Conservation (phyloP, 2,888 invertebrate genomes). For the Ornithoptera priamus region DNA sequence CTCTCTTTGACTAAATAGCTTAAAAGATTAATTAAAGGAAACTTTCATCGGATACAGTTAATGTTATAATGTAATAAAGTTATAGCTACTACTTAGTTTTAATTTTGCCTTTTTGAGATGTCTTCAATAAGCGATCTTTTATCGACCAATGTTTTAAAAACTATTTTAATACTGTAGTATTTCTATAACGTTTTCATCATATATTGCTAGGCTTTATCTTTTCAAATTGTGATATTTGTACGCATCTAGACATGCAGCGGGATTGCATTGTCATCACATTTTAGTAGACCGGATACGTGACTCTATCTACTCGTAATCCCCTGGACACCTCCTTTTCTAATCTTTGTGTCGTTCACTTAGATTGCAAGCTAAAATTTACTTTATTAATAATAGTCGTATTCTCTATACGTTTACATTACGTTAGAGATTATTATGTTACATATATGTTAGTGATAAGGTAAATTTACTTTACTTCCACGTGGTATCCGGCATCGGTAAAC, state of each 20-base stretch:
- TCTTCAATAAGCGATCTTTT: too few species aligned
- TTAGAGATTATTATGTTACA: too few species aligned
- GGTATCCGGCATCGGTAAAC: too few species aligned
- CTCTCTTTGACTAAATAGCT: constrained; percentile 75
- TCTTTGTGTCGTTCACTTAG: constrained; percentile 33
- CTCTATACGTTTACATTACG: too few species aligned
- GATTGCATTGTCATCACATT: constrained; percentile 75
- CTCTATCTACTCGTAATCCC: constrained; percentile 70
- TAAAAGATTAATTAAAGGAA: constrained; percentile 74
- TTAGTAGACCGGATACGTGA: constrained; percentile 65
- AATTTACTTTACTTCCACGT: too few species aligned
- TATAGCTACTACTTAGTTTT: constrained; percentile 43
- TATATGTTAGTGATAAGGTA: too few species aligned
- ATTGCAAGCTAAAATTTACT: constrained; percentile 15
- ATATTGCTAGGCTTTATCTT: constrained; percentile 35
- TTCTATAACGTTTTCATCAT: constrained; percentile 2
- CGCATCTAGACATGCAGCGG: constrained; percentile 53
- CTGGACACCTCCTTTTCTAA: constrained; percentile 72
- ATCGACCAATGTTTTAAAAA: too few species aligned
- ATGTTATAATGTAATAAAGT: constrained; percentile 58
- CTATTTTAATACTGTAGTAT: too few species aligned
- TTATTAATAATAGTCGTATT: too few species aligned
- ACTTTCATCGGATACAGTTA: constrained; percentile 58
- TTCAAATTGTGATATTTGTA: constrained; percentile 49
- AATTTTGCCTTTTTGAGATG: not conserved